Base-by-base conservation (phyloP, 2,888 invertebrate species). In the Epinotia demarniana region DNA sequence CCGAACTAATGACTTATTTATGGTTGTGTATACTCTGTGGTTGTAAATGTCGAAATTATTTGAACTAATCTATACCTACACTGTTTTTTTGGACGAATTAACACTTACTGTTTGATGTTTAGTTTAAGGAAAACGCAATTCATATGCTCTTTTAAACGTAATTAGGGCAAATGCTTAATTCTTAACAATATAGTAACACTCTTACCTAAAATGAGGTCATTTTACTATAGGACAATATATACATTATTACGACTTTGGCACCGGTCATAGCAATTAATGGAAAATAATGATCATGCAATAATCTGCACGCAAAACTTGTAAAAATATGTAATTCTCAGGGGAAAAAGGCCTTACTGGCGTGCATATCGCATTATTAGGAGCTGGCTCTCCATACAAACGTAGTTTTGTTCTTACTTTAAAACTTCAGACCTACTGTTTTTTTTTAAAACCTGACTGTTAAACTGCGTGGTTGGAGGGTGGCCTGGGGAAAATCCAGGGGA, bases 211-310 rank as follows among this genome's bases (percentile, higher is more conserved):
- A n/a, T n/a, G n/a, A n/a, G n/a, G n/a, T 53, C 53, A n/a, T 6
- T n/a, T n/a, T n/a, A 53, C 6, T 53, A n/a, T 39, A 53, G 16
- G n/a, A 53, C n/a, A n/a, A 49, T 49, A 53, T 53, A 53, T 53
- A 2, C 6, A 57, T n/a, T 18, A 57, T 57, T 57, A 19, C 19
- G 43, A 11, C 16, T 49, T 49, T 49, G 16, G 49, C 49, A 49
- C 13, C 13, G 27, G 27, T 8, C 16, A 27, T 19, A 33, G 16
- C n/a, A n/a, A 33, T n/a, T 9, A n/a, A 61, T 33, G 11, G 9
- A 61, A 33, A 61, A 61, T 39, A 39, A 39, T 39, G 2, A 61
- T 27, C 33, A 33, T 33, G 61, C 33, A 61, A 61, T 61, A 61
- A 61, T n/a, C 27, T 16, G 33, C 61, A 61, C n/a, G 61, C 27